Conservation (phyloP, 2,113 vertebrate species). For the Rhynchomys soricoides region DNA sequence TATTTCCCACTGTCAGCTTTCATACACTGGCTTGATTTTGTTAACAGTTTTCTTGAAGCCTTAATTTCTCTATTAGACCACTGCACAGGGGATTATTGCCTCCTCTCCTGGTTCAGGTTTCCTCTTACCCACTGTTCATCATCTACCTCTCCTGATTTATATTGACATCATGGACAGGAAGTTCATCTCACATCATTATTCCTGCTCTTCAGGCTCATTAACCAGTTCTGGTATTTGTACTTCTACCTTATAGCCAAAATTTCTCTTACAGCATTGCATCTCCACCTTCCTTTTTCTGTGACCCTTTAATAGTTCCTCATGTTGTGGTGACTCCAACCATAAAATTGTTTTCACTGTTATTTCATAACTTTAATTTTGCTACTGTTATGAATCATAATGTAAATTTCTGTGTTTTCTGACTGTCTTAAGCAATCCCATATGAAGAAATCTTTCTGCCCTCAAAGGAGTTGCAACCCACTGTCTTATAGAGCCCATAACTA, state of each 20-base stretch:
- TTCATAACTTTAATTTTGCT: not conserved
- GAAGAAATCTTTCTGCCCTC: not conserved
- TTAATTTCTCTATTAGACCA: not conserved
- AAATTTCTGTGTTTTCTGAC: not conserved
- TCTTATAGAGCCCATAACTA: not conserved
- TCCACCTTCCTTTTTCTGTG: not conserved
- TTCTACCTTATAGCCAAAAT: not conserved
- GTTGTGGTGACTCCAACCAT: not conserved
- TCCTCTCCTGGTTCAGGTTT: not conserved
- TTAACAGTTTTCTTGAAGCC: not conserved
- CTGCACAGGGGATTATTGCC: not conserved
- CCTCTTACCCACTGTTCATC: not conserved
- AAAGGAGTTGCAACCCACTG: not conserved
- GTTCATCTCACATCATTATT: not conserved
- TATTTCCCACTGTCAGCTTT: not conserved
- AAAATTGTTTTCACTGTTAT: not conserved
- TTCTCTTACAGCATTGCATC: not conserved
- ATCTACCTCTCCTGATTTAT: not conserved
- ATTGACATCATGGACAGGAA: not conserved
- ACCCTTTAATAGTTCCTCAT: not conserved
- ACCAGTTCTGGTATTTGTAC: not conserved
- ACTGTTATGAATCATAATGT: not conserved
- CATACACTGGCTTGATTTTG: not conserved
- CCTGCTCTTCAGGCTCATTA: not conserved
- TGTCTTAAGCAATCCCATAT: not conserved